phyloP scores from a whole-genome alignment of 2,888 invertebrate genomes.

The Macrostomum cliftonense region DNA sequence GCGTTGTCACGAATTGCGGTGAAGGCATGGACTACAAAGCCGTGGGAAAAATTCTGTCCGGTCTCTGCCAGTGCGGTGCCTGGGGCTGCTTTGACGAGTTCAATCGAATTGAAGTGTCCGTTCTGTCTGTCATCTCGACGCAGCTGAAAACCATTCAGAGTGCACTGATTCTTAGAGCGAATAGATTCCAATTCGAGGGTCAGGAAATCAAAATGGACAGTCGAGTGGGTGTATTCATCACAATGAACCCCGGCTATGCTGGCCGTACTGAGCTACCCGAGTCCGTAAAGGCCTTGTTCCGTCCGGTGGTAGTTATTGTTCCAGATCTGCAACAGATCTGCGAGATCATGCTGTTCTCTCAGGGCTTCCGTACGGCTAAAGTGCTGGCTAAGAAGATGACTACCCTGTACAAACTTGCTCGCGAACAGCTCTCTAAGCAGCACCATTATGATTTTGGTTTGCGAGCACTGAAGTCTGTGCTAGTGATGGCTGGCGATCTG shows the following conservation, averaged over 20 bases:
- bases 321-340: conserved; percentile 80
- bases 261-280: conserved; percentile 76
- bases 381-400: conserved; percentile 80
- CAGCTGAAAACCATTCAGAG: conserved; percentile 72
- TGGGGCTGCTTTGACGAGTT: conserved; percentile 94
- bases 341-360: conserved; percentile 70
- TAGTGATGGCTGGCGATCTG: conserved; percentile 73
- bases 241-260: conserved; percentile 84
- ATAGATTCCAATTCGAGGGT: conserved; percentile 63
- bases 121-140: conserved; percentile 73
- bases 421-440: conserved; percentile 72
- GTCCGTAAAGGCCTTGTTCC: conserved; percentile 63
- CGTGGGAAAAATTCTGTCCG: conserved; percentile 44
- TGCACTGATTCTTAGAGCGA: conserved; percentile 55
- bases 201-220: conserved; percentile 60
- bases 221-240: conserved; percentile 77
- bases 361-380: conserved; percentile 38
- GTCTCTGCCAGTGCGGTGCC: conserved; percentile 66
- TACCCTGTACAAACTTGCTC: conserved; percentile 63
- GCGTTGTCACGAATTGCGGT: conserved; percentile 57
- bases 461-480: conserved; percentile 68
- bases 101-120: conserved; percentile 74
- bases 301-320: conserved; percentile 74
- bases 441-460: conserved; percentile 83
- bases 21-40: conserved; percentile 69